Base-by-base conservation (phyloP, 1,140 invertebrate genomes). In the Plectrocnemia conspersa region DNA sequence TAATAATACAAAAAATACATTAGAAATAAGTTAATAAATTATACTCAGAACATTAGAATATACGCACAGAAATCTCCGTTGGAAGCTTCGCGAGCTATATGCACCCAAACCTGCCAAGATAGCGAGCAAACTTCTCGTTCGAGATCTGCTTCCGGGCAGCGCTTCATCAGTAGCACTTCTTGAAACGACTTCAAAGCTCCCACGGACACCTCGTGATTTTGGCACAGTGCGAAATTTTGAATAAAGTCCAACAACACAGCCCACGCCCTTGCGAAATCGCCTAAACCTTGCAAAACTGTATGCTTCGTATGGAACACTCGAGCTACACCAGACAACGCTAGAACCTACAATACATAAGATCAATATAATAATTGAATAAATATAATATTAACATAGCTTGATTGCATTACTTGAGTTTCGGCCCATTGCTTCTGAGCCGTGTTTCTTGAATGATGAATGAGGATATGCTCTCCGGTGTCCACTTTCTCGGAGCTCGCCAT, bases 391-490 rank as follows among this genome's bases (percentile, higher is more conserved):
- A n/a, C n/a, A n/a, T n/a, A n/a, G n/a, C n/a, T n/a, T n/a, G n/a
- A 10, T 13, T 3, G 23, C n/a, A 45, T 52, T 67, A 88, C 90
- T 76, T 94, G 90, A 3, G 97, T 99, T 74, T 99, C 97, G 5
- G 95, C 93, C 97, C 97, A 99, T 68, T 99, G 97, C 66, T 99
- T 99, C 67, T 97, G 93, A 13, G 95, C 94, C 0, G 97, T 99
- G 71, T 99, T 98, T 60, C 97, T 80, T 0, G 94, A 96, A 72
- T 99, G 97, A 74, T 99, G 97, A 63, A 99, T 97, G 0, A 99
- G 77, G 62, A 99, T 95, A 66, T 95, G 95, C 35, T 89, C 90
- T 38, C 88, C 88, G 1, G 87, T 85, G 65, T 95, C 89, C 21
- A 95, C 91, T 73, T 95, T 94, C 67, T 95, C 91, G 53, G 83